Base-by-base conservation (phyloP, 2,113 vertebrate species). In the Xyliphius kryptos region DNA sequence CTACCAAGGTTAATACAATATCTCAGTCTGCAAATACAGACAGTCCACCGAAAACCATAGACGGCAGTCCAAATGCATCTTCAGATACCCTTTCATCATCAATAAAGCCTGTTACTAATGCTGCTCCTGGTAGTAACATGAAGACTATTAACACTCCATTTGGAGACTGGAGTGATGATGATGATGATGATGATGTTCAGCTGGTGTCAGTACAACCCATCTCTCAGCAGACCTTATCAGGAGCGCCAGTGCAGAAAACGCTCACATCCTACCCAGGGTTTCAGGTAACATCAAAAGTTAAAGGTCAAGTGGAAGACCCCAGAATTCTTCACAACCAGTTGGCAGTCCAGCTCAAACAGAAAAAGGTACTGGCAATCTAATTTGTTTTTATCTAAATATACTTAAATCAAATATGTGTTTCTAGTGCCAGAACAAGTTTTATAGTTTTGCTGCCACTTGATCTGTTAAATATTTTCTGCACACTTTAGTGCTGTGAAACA, bases 301-400 rank as follows among this genome's bases (percentile, higher is more conserved):
- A 70, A 56, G 49, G 8, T 73, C 59, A 81, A 13, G 43, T 54
- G 21, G 74, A 51, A 44, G 73, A 78, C 65, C 66, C 73, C 5
- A 73, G 38, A 66, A 76, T 66, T 49, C 75, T 90, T 50, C 85
- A 71, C 36, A 78, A 41, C 19, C 70, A 80, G 63, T 89, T 96
- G 40, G 65, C 80, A 1, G 48, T 77, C 1, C 90, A 97, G 58
- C 89, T 97, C 55, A 86, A 86, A 47, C 91, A 93, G 71, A 95
- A 92, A 67, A 93, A 94, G 92, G 94, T 97, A 69, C 26, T 60
- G 21, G 7, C 40, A 9, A 1, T 16, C 7, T 56, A 5, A 10
- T 11, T 47, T 2, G n/a, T n/a, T n/a, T n/a, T n/a, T n/a, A n/a
- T n/a, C n/a, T n/a, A n/a, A n/a, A n/a, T n/a, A n/a, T n/a, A n/a